phyloP scores from a whole-genome alignment of 2,888 invertebrate species.

The Bellardia pandia region DNA sequence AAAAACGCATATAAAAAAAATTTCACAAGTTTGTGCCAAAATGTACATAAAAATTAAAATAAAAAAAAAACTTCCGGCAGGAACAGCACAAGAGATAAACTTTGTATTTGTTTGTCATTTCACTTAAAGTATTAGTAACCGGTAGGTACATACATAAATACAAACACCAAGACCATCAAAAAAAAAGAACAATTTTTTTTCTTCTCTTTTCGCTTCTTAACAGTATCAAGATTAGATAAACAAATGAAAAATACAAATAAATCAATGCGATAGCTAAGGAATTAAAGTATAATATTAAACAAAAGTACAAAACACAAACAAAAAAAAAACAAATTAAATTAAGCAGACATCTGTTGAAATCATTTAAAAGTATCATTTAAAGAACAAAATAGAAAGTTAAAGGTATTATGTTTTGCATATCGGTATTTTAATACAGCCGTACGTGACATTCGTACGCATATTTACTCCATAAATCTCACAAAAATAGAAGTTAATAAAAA shows the following conservation, averaged over 20 bases:
- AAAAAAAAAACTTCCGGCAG: constrained; percentile 55
- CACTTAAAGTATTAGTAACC: constrained; percentile 42
- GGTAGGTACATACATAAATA: constrained; percentile 2
- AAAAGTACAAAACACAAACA: not conserved
- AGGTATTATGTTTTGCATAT: too few species aligned
- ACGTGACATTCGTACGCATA: too few species aligned
- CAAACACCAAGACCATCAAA: not conserved
- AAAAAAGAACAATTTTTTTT: not conserved
- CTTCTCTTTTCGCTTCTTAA: not conserved
- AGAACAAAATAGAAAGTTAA: not conserved
- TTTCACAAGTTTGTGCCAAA: constrained; percentile 10
- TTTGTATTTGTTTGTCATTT: constrained; percentile 55
- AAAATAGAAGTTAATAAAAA: too few species aligned
- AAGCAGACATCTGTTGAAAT: constrained; percentile 25
- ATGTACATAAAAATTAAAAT: not conserved
- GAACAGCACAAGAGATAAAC: constrained; percentile 25
- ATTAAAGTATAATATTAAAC: constrained; percentile 11
- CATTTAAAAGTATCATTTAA: not conserved
- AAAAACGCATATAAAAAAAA: not conserved
- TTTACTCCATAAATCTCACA: too few species aligned
- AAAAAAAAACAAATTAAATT: not conserved
- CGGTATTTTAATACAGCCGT: too few species aligned
- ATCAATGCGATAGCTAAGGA: constrained; percentile 38
- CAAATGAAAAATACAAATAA: constrained; percentile 33
- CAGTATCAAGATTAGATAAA: constrained; percentile 56